These are phyloP conservation scores for Steromphala cineraria DNA, from an alignment of 2,888 invertebrate genomes.

Conservation along the genomic window DNA sequence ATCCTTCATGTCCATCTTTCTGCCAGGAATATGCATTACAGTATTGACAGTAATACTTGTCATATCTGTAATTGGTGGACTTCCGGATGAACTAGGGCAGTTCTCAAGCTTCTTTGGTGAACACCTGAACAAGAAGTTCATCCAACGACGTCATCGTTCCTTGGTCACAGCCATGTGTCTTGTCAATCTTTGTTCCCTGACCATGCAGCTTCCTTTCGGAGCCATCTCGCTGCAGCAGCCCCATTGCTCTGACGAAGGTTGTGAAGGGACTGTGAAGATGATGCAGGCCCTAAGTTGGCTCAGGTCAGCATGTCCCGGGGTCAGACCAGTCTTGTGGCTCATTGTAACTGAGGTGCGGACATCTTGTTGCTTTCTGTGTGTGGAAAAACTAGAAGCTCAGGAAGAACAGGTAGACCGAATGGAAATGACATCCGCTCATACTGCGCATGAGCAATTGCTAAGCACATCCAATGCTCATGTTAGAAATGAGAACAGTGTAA, in stretches of 20 bases:
- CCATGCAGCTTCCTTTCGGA: conserved; percentile 39
- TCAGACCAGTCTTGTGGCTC: conserved; percentile 37
- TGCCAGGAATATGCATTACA: conserved; percentile 36
- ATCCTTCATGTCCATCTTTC: conserved; percentile 36
- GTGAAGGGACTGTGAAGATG: conserved; percentile 33
- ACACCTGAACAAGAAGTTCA: not conserved
- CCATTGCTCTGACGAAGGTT: conserved; percentile 31
- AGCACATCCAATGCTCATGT: not conserved
- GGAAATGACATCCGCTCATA: not conserved
- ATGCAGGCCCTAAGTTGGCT: conserved; percentile 44
- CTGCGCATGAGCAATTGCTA: not conserved
- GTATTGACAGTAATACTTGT: conserved; percentile 38
- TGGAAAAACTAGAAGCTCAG: not conserved
- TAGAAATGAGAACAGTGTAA: not conserved
- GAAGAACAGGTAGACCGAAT: not conserved
- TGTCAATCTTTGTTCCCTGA: conserved; percentile 26
- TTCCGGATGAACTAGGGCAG: conserved; percentile 34
- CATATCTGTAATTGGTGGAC: conserved; percentile 38
- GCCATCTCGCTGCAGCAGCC: conserved; percentile 38
- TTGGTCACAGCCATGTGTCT: conserved; percentile 32
- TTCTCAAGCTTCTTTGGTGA: conserved; percentile 27
- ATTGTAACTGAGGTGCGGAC: conserved; percentile 29
- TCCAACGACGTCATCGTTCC: conserved; percentile 21
- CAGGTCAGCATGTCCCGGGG: conserved; percentile 34
- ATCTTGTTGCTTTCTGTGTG: conserved; percentile 2